A percentile compares a stretch with the other conserved stretches of the same genome.
phyloP scores from a whole-genome alignment of 2,888 invertebrate species.

The Taphrorychus bicolor region DNA sequence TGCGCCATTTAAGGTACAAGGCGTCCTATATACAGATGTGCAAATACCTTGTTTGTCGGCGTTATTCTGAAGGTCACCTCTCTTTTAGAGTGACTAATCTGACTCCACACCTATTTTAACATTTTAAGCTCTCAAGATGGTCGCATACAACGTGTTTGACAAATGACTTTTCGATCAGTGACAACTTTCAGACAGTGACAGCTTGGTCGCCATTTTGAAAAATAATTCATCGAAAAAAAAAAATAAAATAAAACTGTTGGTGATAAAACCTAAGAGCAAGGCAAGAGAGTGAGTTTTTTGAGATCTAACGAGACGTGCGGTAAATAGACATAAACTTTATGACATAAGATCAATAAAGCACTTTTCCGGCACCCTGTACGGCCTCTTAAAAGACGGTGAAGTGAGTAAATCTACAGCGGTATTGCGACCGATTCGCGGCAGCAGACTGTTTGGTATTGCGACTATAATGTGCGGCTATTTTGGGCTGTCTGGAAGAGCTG shows the following conservation, averaged over 20 bases:
- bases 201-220: too few relatives aligned
- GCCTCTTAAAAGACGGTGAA: slow-evolving; percentile 10
- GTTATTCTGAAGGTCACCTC: background rate
- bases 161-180: too few relatives aligned
- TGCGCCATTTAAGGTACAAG: slow-evolving; percentile 22
- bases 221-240: too few relatives aligned
- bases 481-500: slow-evolving; percentile 57
- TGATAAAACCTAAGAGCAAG: too few relatives aligned
- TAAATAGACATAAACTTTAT: background rate
- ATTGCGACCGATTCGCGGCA: slow-evolving; percentile 28
- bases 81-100: too few relatives aligned
- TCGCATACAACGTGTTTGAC: too few relatives aligned
- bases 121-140: too few relatives aligned
- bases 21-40: slow-evolving; percentile 10
- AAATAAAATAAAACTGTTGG: too few relatives aligned
- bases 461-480: slow-evolving; percentile 55
- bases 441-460: slow-evolving; percentile 54
- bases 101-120: too few relatives aligned
- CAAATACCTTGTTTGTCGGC: background rate
- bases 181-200: too few relatives aligned
- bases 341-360: slow-evolving; percentile 6
- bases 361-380: slow-evolving; percentile 8
- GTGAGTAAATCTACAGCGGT: slow-evolving; percentile 25
- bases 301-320: background rate
- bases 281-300: too few relatives aligned